These are phyloP conservation scores for Malacoraja senta DNA, from an alignment of 2,797 vertebrate species.

Conservation along the genomic window DNA sequence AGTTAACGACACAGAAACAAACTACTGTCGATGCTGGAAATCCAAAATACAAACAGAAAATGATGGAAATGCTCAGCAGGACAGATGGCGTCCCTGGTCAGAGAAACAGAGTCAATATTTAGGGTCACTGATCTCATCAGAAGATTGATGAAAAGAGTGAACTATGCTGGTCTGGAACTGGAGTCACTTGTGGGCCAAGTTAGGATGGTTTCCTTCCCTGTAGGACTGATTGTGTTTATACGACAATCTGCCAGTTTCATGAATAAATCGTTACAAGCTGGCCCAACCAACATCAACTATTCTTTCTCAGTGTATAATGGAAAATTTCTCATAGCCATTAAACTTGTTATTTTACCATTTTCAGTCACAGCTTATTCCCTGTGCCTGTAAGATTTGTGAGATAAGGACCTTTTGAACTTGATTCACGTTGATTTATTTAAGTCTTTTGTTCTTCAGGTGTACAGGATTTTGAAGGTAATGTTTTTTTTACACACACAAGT, in stretches of 20 bases:
- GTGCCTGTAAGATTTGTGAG: constrained; percentile 5
- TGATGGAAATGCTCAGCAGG: no score
- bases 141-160: neutral
- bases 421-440: neutral
- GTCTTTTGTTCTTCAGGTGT: neutral
- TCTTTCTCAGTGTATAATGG: neutral
- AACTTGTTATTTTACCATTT: constrained; percentile 19
- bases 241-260: neutral
- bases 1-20: neutral
- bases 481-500: neutral
- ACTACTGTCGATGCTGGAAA: no score
- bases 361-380: neutral
- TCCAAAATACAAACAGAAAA: no score
- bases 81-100: no score
- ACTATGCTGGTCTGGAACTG: neutral
- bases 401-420: neutral
- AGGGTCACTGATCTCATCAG: no score
- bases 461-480: neutral
- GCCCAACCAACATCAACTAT: neutral
- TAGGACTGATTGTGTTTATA: neutral
- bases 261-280: neutral
- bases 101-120: no score
- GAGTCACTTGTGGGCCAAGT: neutral
- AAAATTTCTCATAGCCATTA: neutral
- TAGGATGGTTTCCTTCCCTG: neutral